These are phyloP conservation scores for Belonocnema kinseyi DNA, from an alignment of 1,140 invertebrate genomes.

Conservation along the genomic window DNA sequence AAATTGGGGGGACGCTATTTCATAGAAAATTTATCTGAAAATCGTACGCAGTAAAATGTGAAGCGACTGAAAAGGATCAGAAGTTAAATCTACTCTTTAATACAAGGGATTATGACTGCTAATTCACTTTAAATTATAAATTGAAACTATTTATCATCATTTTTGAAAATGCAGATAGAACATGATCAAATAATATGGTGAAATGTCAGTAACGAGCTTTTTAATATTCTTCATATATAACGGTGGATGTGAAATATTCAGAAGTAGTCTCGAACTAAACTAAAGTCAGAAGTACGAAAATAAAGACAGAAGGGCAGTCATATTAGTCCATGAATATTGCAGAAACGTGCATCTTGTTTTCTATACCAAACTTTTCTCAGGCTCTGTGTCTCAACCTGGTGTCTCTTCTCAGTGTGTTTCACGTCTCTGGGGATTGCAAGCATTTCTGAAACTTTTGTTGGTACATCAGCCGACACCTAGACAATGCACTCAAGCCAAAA, in stretches of 20 bases:
- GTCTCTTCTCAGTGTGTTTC: slow-evolving; percentile 22
- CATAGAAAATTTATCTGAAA: neutral
- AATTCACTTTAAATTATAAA: neutral
- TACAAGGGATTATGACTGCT: no score
- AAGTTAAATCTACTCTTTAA: no score
- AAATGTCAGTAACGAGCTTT: slow-evolving; percentile 5
- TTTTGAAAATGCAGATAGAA: neutral
- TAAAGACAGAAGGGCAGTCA: slow-evolving; percentile 47
- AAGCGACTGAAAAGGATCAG: no score
- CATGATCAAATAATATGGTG: neutral
- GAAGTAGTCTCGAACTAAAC: slow-evolving; percentile 30
- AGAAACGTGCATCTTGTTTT: slow-evolving; percentile 45
- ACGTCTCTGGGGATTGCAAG: neutral
- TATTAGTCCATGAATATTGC: slow-evolving; percentile 58
- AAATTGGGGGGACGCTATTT: neutral
- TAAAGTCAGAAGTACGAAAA: slow-evolving; percentile 7
- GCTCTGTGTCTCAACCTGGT: slow-evolving; percentile 23
- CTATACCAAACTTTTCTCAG: slow-evolving; percentile 18
- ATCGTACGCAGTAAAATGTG: no score
- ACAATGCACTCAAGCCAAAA: slow-evolving; percentile 3
- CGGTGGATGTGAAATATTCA: slow-evolving; percentile 12
- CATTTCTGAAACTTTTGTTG: slow-evolving; percentile 35
- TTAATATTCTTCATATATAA: slow-evolving; percentile 27
- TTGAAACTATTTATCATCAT: neutral
- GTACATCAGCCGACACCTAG: slow-evolving; percentile 31